Evolutionary conservation across 2,113 vertebrate genomes (phyloP).

Genomic region (Ranitomeya variabilis): DNA sequence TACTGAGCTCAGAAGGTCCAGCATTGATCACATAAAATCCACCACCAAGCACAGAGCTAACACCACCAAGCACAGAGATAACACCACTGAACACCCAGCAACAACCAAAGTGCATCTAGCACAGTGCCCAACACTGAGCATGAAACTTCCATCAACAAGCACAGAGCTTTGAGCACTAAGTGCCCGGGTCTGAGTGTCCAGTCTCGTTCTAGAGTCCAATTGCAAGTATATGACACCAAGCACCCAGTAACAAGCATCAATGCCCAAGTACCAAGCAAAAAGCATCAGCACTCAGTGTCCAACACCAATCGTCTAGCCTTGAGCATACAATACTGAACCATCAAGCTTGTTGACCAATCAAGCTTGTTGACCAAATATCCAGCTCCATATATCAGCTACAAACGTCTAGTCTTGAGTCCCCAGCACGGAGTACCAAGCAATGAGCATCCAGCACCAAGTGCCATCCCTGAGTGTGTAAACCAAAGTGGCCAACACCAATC

Average conservation of each 20-base stretch:
- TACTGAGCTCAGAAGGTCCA: no score
- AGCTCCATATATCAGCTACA: no score
- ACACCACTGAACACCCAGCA: neutral
- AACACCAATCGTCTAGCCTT: neutral
- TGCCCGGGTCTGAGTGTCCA: neutral
- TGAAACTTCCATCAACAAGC: neutral
- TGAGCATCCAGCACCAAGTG: neutral
- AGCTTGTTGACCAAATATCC: no score
- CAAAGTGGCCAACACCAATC: neutral
- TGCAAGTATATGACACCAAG: neutral
- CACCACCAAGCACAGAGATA: neutral
- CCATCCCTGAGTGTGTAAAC: neutral
- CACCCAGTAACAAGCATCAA: neutral
- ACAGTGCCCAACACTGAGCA: no score
- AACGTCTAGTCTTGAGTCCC: no score
- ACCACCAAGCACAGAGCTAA: neutral
- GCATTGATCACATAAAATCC: neutral
- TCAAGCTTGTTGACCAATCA: no score
- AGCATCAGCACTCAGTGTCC: neutral
- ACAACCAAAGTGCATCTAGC: no score
- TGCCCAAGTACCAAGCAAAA: neutral
- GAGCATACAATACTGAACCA: neutral
- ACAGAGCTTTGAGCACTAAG: neutral
- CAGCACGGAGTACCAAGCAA: no score
- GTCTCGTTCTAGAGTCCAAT: no score